These are phyloP conservation scores for Pomatorhinus ruficollis DNA, from an alignment of 2,113 vertebrate genomes.

Conservation along the genomic window DNA sequence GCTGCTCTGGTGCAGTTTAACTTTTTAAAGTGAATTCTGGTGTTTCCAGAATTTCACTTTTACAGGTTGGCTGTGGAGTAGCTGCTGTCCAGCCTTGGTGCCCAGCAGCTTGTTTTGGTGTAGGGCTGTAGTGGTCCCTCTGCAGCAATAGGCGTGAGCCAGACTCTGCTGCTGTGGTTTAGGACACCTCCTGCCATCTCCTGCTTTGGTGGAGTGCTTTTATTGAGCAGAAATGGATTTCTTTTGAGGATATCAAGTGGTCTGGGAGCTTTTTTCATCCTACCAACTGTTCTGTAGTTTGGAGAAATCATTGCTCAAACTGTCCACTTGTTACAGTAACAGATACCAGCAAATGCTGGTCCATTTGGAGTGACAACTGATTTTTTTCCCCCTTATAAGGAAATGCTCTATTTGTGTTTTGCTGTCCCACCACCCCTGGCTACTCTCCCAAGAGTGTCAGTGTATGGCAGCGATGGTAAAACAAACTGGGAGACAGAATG, in stretches of 20 bases:
- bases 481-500: not conserved
- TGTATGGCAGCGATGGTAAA: not conserved
- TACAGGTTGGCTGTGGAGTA: accelerated
- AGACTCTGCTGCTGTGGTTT: not conserved
- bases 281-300: not conserved
- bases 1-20: not conserved
- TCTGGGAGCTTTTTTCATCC: not conserved
- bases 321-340: not conserved
- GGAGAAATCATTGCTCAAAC: not conserved
- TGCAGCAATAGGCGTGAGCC: not conserved
- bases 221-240: not conserved
- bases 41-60: not conserved
- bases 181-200: not conserved
- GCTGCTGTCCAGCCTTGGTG: not conserved
- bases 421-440: not conserved
- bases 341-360: not conserved
- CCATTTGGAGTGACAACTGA: not conserved
- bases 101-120: not conserved
- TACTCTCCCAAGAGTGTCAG: not conserved
- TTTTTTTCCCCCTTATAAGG: not conserved
- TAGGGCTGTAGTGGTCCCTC: not conserved
- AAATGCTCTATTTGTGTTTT: not conserved
- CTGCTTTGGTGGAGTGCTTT: not conserved
- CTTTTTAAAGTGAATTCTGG: not conserved
- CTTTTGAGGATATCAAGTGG: not conserved